Evolutionary conservation across 2,888 invertebrate genomes (phyloP), one percentile per base, ranked within the genome.

Genomic region (Drosophila heteroneura): DNA sequence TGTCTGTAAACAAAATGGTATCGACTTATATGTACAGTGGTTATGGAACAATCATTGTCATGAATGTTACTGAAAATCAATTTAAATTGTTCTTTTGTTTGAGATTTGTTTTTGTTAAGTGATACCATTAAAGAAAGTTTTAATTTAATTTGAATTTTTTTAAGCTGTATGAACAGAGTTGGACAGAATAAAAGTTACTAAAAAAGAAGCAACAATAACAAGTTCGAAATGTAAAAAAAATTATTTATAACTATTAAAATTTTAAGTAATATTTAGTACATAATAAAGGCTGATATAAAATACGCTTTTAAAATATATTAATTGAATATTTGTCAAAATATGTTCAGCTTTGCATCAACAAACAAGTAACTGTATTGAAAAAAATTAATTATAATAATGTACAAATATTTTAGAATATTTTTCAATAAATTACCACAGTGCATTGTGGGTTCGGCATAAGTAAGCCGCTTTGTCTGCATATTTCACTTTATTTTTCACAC

Each of bases 401-500:
- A 1, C 1, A 56, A 37, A 19, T 19, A 37, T 19, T 26, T 26
- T 4, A 5, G 3, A 37, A 12, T 19, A 7, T 30, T 30, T n/a
- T 10, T 14, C 28, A 26, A 16, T 58, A 14, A 9, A 6, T n/a
- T 9, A 53, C 79, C 85, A 88, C 68, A 70, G 89, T 83, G 44
- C 68, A 30, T 4, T 41, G n/a, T 44, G 68, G 49, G 72, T 39
- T 64, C 41, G 41, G 59, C 67, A 62, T 32, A 59, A 64, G 77
- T 73, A 78, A 74, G 69, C 69, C 54, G 79, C 74, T 76, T 77
- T 77, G 60, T 52, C 59, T 56, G 81, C 66, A 76, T 72, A 83
- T 83, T 81, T 83, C 79, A 79, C 83, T 83, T 83, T 83, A 90
- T 81, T 77, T 89, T 90, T 90, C 84, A 83, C 86, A 87, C 91